Evolutionary conservation across 2,888 invertebrate species (phyloP).

Genomic region (Cremastinae sp.): DNA sequence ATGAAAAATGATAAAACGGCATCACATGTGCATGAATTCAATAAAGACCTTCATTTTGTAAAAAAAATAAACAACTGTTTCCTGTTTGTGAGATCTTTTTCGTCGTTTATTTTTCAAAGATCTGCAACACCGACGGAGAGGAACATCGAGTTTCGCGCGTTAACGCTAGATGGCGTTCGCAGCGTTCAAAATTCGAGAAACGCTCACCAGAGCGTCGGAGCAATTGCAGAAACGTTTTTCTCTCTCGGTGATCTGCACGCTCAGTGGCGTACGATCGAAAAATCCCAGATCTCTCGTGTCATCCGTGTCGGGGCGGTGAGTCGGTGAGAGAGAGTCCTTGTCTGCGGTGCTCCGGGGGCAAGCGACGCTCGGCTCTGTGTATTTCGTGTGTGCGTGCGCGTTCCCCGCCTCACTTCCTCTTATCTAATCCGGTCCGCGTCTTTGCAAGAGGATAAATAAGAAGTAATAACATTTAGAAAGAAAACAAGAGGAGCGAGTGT

Average conservation of each 20-base stretch:
- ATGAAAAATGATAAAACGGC: too few relatives aligned
- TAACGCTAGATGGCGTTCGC: background rate
- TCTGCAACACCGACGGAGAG: too few relatives aligned
- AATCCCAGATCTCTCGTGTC: slow-evolving; percentile 52
- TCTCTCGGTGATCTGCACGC: slow-evolving; percentile 11
- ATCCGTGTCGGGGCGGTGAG: slow-evolving; percentile 48
- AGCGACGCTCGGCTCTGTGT: slow-evolving; percentile 36
- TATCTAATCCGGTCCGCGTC: slow-evolving; percentile 55
- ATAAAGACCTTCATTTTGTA: background rate
- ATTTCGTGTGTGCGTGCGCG: slow-evolving; percentile 29
- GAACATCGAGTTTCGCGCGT: too few relatives aligned
- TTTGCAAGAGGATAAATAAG: slow-evolving; percentile 33
- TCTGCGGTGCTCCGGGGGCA: slow-evolving; percentile 53
- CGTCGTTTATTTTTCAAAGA: too few relatives aligned
- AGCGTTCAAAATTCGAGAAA: background rate
- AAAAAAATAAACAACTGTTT: too few relatives aligned
- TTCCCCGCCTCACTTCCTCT: slow-evolving; percentile 48
- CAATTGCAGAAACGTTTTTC: slow-evolving; percentile 1
- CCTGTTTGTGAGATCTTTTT: background rate
- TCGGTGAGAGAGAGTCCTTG: slow-evolving; percentile 52
- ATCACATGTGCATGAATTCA: too few relatives aligned
- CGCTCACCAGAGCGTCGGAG: background rate
- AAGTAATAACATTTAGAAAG: slow-evolving; percentile 3
- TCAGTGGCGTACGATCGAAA: slow-evolving; percentile 36
- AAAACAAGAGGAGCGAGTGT: slow-evolving; percentile 1